A percentile compares a stretch with the other conserved stretches of the same genome.
These are phyloP conservation scores for Pegoplata infirma DNA, from an alignment of 2,888 invertebrate species.

Conservation along the genomic window DNA sequence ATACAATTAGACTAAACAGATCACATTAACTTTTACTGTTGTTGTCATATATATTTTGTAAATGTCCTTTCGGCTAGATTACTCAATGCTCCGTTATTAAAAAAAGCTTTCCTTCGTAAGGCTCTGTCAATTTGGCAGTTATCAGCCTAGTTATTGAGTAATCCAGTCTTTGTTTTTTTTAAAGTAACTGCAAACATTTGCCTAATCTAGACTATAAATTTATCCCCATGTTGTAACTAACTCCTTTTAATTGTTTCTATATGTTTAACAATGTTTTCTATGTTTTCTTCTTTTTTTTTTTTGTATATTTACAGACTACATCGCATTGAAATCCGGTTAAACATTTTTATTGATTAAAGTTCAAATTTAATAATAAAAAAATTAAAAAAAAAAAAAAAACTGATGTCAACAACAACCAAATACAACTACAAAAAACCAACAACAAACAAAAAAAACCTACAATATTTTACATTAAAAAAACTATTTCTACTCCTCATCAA, in stretches of 20 bases:
- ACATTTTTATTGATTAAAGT: conserved; percentile 74
- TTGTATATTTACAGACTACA: conserved; percentile 73
- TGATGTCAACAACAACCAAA: conserved; percentile 62
- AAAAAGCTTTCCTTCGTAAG: too few relatives aligned
- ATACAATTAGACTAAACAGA: too few relatives aligned
- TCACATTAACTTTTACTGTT: too few relatives aligned
- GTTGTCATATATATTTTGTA: background rate
- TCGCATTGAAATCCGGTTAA: conserved; percentile 74
- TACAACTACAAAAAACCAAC: conserved; percentile 58
- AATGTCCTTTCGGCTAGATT: background rate
- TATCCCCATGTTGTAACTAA: conserved; percentile 3
- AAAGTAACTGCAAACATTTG: background rate
- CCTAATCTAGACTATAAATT: background rate
- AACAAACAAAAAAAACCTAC: conserved; percentile 60
- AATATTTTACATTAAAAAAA: conserved; percentile 54
- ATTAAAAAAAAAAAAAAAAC: conserved; percentile 66
- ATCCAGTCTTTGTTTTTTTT: background rate
- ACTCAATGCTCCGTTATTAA: too few relatives aligned
- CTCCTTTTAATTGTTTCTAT: background rate
- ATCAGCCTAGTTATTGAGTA: too few relatives aligned
- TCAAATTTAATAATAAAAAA: conserved; percentile 70
- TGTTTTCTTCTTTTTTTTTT: conserved; percentile 48
- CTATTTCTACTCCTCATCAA: conserved; percentile 25
- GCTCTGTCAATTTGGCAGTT: too few relatives aligned
- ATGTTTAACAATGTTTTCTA: conserved; percentile 44